phyloP scores from a whole-genome alignment of 2,888 invertebrate species.

The Trachelus stipa region DNA sequence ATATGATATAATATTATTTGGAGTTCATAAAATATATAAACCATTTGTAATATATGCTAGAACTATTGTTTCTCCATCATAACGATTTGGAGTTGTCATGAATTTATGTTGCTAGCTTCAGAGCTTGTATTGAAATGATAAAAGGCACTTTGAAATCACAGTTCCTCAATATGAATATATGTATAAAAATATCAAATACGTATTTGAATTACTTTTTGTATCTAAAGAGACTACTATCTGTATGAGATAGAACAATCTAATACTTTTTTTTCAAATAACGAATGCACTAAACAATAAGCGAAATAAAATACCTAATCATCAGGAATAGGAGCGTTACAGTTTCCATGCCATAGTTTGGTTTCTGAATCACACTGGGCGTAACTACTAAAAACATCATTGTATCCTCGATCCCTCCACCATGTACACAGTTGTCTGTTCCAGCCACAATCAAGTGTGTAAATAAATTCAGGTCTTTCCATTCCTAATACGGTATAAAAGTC shows the following conservation, averaged over 20 bases:
- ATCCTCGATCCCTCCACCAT: slow-evolving; percentile 85
- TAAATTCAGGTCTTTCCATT: slow-evolving; percentile 77
- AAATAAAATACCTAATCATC: slow-evolving; percentile 39
- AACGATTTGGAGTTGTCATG: not conserved
- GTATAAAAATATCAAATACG: not conserved
- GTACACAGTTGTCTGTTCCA: slow-evolving; percentile 86
- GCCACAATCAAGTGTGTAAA: slow-evolving; percentile 79
- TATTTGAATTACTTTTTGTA: not conserved
- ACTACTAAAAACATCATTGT: slow-evolving; percentile 76
- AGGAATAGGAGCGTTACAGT: slow-evolving; percentile 80
- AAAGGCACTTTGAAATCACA: not conserved
- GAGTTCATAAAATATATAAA: not conserved
- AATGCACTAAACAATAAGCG: not conserved
- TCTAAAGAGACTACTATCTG: not conserved
- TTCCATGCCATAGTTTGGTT: slow-evolving; percentile 79
- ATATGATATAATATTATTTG: slow-evolving; percentile 3
- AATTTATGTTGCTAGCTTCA: not conserved
- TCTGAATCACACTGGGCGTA: slow-evolving; percentile 78
- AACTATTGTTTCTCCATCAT: not conserved
- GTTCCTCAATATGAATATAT: not conserved
- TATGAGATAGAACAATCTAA: not conserved
- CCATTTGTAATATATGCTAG: not conserved
- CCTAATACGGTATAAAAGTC: slow-evolving; percentile 82
- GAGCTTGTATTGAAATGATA: not conserved
- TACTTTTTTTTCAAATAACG: not conserved